Percentiles rank a stretch among this genome's conserved stretches.
phyloP scores from a whole-genome alignment of 2,113 vertebrate genomes.

The Ariopsis seemanni region DNA sequence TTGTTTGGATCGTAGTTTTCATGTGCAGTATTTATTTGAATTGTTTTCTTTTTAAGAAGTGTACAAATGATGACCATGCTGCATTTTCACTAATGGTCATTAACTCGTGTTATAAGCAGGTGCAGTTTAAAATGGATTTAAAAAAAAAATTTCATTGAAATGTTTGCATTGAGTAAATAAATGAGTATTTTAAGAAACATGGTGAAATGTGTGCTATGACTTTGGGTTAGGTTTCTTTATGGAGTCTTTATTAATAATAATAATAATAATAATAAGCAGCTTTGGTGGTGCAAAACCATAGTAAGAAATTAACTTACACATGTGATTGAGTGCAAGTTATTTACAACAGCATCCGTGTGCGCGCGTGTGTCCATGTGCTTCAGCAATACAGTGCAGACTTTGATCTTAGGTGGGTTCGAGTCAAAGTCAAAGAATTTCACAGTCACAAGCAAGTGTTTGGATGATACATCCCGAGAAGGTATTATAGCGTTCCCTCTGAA shows the following conservation, averaged over 20 bases:
- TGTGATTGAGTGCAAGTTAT: conserved; percentile 61
- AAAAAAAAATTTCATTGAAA: not conserved
- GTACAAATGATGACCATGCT: not conserved
- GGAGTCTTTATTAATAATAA: not conserved
- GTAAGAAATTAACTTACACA: conserved; percentile 72
- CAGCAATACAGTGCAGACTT: conserved; percentile 67
- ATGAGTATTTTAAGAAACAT: not conserved
- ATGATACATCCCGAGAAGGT: not conserved
- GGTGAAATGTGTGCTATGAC: no score
- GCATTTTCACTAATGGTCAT: not conserved
- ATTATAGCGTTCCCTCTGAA: not conserved
- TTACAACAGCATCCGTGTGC: conserved; percentile 33
- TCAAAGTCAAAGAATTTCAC: conserved; percentile 38
- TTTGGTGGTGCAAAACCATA: conserved; percentile 37
- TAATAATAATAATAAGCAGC: not conserved
- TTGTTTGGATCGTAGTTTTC: conserved; percentile 12
- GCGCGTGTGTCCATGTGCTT: conserved; percentile 40
- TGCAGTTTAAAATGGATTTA: not conserved
- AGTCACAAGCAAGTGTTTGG: conserved; percentile 31
- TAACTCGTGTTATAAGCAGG: not conserved
- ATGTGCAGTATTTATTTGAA: conserved; percentile 46
- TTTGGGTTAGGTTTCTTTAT: not conserved
- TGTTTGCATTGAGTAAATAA: conserved; percentile 38
- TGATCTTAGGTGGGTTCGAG: conserved; percentile 59
- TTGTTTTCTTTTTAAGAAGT: conserved; percentile 14